Base-by-base conservation (phyloP, 2,113 vertebrate genomes). In the Labeo catla region DNA sequence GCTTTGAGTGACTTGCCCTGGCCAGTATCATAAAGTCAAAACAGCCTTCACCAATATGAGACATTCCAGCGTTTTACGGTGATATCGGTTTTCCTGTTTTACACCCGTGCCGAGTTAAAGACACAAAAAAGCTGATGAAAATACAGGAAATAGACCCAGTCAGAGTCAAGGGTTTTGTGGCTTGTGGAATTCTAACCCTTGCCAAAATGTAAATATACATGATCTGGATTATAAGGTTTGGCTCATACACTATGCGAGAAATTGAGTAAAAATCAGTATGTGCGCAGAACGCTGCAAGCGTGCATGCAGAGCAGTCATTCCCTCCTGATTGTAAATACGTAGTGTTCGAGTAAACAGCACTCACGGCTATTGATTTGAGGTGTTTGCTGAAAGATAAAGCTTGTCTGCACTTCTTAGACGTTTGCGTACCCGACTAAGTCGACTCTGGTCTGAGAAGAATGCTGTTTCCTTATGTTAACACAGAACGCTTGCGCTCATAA, bases 1-100 rank as follows among this genome's bases (percentile, higher is more conserved):
- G 89, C 54, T 91, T 88, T 89, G 91, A 94, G 91, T 94, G 93
- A 91, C 90, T 93, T 94, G 91, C 87, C 92, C 92, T 91, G 92
- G 90, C 91, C 86, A 90, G 89, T 80, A 47, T 89, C 89, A 87
- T 93, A 92, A 92, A 90, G 83, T 76, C 88, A 8, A 87, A 88
- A 87, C 84, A 81, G 88, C 74, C 83, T 87, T 45, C 83, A 88
- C 87, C 90, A 91, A 93, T 91, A 91, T 88, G 93, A 93, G 91
- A 92, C 90, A 93, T 88, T 86, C 91, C 91, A 89, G 89, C 76
- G 47, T 92, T 93, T 93, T 93, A 91, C 89, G 90, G 79, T 91
- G 89, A 87, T 87, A 81, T 84, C 81, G 23, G 72, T 83, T 81
- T 91, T 88, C 90, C 80, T 89, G 90, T 85, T 84, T 90, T 88